Conservation (phyloP, 2,797 vertebrate species). For the Parambassis ranga region DNA sequence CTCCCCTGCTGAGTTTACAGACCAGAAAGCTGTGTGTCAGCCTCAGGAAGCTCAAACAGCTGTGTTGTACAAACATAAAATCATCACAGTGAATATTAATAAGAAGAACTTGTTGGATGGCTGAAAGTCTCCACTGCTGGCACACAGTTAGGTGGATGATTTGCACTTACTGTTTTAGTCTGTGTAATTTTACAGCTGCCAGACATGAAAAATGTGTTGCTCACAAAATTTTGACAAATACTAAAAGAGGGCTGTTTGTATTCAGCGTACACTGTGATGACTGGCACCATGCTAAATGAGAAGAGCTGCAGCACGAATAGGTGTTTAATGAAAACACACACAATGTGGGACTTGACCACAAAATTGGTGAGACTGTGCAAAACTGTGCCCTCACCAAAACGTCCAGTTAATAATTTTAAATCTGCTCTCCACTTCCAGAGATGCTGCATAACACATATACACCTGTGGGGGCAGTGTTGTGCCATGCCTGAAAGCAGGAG, state of each 20-base stretch:
- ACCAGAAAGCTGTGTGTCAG: conserved; percentile 12
- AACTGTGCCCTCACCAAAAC: background rate
- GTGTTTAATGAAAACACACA: background rate
- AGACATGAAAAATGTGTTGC: conserved; percentile 10
- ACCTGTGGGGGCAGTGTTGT: conserved; percentile 61
- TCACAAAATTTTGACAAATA: conserved; percentile 14
- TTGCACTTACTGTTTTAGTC: background rate
- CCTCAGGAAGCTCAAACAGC: conserved; percentile 9
- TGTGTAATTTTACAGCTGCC: conserved; percentile 19
- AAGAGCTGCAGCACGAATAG: no score
- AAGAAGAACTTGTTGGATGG: no score
- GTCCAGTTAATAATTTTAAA: conserved; percentile 6
- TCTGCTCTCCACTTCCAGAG: background rate
- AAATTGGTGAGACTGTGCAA: background rate
- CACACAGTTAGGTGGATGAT: background rate
- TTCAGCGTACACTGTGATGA: background rate
- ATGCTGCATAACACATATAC: background rate
- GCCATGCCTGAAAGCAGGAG: background rate
- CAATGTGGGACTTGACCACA: background rate
- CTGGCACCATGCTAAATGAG: background rate
- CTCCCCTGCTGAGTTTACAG: background rate
- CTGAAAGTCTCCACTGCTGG: no score
- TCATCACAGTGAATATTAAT: conserved; percentile 4
- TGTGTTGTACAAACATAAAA: conserved; percentile 21
- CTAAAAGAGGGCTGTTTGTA: background rate